Evolutionary conservation across 2,888 invertebrate genomes (phyloP).

Genomic region (Eupithecia insigniata): DNA sequence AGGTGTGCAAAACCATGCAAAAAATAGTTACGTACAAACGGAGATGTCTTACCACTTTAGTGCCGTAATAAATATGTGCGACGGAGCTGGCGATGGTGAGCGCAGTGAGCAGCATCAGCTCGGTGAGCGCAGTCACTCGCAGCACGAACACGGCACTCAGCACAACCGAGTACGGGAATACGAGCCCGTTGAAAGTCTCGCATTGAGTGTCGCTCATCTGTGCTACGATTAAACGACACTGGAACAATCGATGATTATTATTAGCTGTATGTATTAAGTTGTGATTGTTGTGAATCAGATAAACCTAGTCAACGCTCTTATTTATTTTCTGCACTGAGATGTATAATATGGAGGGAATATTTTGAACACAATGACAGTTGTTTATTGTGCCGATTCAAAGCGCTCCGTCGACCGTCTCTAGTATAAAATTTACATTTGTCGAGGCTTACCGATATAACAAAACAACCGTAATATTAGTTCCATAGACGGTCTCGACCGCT

Average conservation of each 20-base stretch:
- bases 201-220: conserved; percentile 98
- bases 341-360: too few relatives aligned
- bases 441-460: too few relatives aligned
- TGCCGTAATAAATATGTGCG: conserved; percentile 96
- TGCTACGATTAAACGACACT: conserved; percentile 98
- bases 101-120: conserved; percentile 88
- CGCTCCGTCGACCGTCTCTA: too few relatives aligned
- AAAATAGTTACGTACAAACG: neutral
- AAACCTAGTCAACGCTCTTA: too few relatives aligned
- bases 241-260: conserved; percentile 41
- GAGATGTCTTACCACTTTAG: conserved; percentile 89
- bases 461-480: too few relatives aligned
- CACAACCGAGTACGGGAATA: conserved; percentile 84
- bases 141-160: conserved; percentile 68
- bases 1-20: too few relatives aligned
- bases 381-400: too few relatives aligned
- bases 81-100: conserved; percentile 88
- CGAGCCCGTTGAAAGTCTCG: conserved; percentile 90
- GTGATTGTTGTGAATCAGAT: too few relatives aligned
- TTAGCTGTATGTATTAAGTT: neutral
- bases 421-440: too few relatives aligned
- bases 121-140: conserved; percentile 77
- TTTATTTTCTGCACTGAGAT: too few relatives aligned
- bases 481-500: too few relatives aligned
- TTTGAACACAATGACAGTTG: too few relatives aligned